These are phyloP conservation scores for Spea hammondii DNA, from an alignment of 2,797 vertebrate genomes.

Conservation along the genomic window DNA sequence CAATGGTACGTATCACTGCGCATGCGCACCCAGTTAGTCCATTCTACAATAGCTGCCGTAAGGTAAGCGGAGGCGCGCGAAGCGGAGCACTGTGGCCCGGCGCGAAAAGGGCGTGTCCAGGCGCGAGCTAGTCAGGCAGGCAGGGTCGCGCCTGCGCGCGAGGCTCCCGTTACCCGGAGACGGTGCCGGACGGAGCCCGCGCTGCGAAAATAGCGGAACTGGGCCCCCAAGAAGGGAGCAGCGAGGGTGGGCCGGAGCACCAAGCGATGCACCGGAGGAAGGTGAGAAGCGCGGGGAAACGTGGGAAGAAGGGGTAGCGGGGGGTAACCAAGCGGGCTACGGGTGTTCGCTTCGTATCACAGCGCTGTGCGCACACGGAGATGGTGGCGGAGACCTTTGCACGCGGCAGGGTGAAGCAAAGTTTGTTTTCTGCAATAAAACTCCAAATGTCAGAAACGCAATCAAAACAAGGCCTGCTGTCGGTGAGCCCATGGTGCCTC, in stretches of 20 bases:
- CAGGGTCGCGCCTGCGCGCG: slow-evolving; percentile 17
- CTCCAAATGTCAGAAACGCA: not conserved
- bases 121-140: not conserved
- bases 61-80: slow-evolving; percentile 2
- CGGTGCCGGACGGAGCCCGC: slow-evolving; percentile 19
- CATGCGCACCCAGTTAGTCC: not conserved
- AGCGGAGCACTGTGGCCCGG: not conserved
- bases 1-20: not conserved
- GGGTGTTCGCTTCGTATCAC: not conserved
- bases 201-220: not conserved
- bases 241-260: not conserved
- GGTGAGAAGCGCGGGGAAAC: slow-evolving; percentile 9
- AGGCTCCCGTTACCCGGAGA: slow-evolving; percentile 46
- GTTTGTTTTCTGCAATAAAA: too few relatives aligned
- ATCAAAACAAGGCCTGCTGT: slow-evolving; percentile 34
- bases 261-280: slow-evolving; percentile 50
- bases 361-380: too few relatives aligned
- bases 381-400: too few relatives aligned
- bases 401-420: too few relatives aligned
- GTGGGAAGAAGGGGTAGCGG: not conserved
- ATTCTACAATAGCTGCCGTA: too few relatives aligned
- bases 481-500: not conserved
- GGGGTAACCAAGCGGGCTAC: not conserved
- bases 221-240: not conserved
- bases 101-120: slow-evolving; percentile 4